A percentile compares a stretch with the other conserved stretches of the same genome.
Evolutionary conservation across 2,888 invertebrate species (phyloP).

Genomic region (Meliscaeva auricollis): DNA sequence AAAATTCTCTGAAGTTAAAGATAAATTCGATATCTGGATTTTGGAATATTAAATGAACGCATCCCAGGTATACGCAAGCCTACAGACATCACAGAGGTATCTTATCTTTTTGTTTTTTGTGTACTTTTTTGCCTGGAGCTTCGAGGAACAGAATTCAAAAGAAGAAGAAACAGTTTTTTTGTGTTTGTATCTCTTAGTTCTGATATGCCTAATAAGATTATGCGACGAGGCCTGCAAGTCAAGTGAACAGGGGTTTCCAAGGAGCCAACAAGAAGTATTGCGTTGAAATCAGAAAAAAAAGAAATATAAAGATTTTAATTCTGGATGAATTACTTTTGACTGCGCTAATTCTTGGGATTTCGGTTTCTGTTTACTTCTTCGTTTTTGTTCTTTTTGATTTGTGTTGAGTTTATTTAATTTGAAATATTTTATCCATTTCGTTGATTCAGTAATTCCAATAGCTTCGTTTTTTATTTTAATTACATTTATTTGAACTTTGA

Average conservation of each 20-base stretch:
- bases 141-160: slow-evolving; percentile 48
- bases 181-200: background rate
- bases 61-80: background rate
- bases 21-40: slow-evolving; percentile 68
- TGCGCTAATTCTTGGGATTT: slow-evolving; percentile 53
- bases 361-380: slow-evolving; percentile 54
- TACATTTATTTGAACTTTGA: too few relatives aligned
- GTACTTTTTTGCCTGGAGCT: background rate
- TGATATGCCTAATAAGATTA: slow-evolving; percentile 69
- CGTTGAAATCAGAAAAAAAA: slow-evolving; percentile 10
- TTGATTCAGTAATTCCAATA: slow-evolving; percentile 49
- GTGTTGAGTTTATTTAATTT: slow-evolving; percentile 50
- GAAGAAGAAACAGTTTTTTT: slow-evolving; percentile 40
- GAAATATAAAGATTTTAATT: slow-evolving; percentile 55
- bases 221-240: slow-evolving; percentile 36
- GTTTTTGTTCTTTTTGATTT: slow-evolving; percentile 29
- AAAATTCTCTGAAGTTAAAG: slow-evolving; percentile 69
- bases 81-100: slow-evolving; percentile 13
- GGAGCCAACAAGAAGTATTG: slow-evolving; percentile 37
- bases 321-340: slow-evolving; percentile 67
- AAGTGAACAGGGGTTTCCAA: slow-evolving; percentile 17
- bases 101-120: slow-evolving; percentile 27
- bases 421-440: slow-evolving; percentile 71
- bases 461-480: background rate
- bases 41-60: slow-evolving; percentile 39